Base-by-base conservation (phyloP, 2,797 vertebrate species). In the Spinus olivaceus region DNA sequence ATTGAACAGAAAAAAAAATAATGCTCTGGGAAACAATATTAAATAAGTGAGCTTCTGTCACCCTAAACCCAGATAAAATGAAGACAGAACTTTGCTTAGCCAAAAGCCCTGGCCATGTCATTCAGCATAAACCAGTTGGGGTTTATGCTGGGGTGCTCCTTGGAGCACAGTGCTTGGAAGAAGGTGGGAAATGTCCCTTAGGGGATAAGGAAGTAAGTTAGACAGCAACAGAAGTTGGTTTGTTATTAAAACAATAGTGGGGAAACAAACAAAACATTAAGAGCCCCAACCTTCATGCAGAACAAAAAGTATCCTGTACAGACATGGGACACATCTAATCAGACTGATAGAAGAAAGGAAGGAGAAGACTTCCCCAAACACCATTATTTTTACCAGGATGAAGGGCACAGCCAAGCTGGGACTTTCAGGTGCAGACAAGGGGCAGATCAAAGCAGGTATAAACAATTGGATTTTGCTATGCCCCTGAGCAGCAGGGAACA, bases 381-480 rank as follows among this genome's bases (percentile, higher is more conserved):
- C 35, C 0, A 0, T 22, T 22, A 33, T 51, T 84, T 70, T 61
- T 42, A 81, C 50, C 77, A 56, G 30, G 24, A 74, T 1, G 1
- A 76, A 81, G 37, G 33, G 24, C 42, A 56, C 9, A 46, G 46
- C 25, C 8, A 2, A 39, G 11, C 2, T 19, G 22, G 11, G 9
- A 76, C 64, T 79, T 72, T 64, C 33, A 74, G 18, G 25, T 37
- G 12, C 28, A 20, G 24, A 77, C 20, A 85, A 63, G 10, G 30
- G 49, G 24, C 32, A 83, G 53, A 88, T 67, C 69, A 81, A 81
- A 90, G 32, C 22, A 6, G 32, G 25, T 64, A 28, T 7, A 35
- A 80, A 47, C 15, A 51, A 35, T 0, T 10, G 9, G 8, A 39
- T 32, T 70, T 50, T 47, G 39, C 11, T 10, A 57, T 0, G 0